phyloP scores from a whole-genome alignment of 2,888 invertebrate species.

The Proisotoma minuta region DNA sequence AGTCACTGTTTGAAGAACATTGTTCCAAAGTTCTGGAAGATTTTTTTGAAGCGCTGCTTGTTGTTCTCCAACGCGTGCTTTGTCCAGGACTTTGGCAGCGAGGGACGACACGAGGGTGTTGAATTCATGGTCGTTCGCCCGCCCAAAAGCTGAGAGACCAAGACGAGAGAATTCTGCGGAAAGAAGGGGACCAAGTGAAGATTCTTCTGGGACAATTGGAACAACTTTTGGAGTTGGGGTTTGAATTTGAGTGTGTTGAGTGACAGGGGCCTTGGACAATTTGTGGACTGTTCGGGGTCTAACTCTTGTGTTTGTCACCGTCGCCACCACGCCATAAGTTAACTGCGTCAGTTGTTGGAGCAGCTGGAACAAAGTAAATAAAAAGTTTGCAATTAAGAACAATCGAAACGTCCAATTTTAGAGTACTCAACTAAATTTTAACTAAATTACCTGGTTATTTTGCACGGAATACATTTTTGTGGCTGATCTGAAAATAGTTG shows the following conservation, averaged over 20 bases:
- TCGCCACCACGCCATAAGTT: slow-evolving; percentile 31
- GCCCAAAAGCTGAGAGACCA: neutral
- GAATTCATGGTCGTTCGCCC: neutral
- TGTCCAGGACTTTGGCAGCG: neutral
- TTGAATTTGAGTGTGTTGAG: no score
- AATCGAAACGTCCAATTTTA: neutral
- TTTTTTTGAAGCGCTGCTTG: neutral
- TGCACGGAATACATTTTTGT: slow-evolving; percentile 33
- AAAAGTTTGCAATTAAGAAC: neutral
- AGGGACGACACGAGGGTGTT: neutral
- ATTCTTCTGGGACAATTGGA: neutral
- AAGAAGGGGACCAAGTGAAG: neutral
- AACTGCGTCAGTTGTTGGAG: slow-evolving; percentile 35
- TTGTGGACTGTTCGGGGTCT: slow-evolving; percentile 8
- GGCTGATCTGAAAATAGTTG: neutral
- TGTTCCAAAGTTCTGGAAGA: neutral
- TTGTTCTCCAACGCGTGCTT: neutral
- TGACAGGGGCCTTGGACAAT: neutral
- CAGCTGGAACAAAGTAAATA: slow-evolving; percentile 17
- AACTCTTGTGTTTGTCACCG: slow-evolving; percentile 32
- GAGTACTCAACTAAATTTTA: neutral
- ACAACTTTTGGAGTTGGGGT: neutral
- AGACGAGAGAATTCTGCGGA: neutral
- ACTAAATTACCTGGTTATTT: slow-evolving; percentile 27
- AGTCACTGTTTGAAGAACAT: neutral